Evolutionary conservation across 2,888 invertebrate genomes (phyloP).

Genomic region (Cephus pygmeus): DNA sequence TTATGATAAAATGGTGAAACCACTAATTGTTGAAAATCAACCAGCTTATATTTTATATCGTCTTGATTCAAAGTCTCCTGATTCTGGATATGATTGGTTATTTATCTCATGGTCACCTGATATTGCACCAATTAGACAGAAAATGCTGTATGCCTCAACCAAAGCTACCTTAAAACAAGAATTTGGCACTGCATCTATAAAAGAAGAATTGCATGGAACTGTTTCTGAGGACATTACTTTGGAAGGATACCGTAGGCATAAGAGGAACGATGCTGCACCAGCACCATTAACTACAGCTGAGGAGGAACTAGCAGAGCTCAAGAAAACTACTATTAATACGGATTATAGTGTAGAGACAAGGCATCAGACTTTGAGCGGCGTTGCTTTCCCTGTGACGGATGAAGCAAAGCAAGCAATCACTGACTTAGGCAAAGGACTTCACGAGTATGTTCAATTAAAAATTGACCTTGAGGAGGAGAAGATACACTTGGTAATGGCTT

Average conservation of each 20-base stretch:
- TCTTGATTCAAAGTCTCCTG: constrained; percentile 80
- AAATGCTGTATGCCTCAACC: constrained; percentile 98
- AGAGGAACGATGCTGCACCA: constrained; percentile 82
- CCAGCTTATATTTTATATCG: constrained; percentile 90
- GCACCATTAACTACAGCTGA: constrained; percentile 91
- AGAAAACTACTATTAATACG: constrained; percentile 74
- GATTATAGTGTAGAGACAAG: constrained; percentile 85
- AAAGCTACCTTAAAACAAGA: constrained; percentile 96
- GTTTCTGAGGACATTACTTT: constrained; percentile 83
- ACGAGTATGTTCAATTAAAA: constrained; percentile 91
- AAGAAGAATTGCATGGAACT: constrained; percentile 94
- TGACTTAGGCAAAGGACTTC: constrained; percentile 78
- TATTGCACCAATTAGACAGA: constrained; percentile 87
- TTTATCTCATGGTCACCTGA: constrained; percentile 96
- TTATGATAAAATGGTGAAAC: constrained; percentile 80
- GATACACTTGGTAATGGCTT: constrained; percentile 84
- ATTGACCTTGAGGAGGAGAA: constrained; percentile 90
- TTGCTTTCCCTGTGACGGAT: constrained; percentile 89
- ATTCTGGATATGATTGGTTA: constrained; percentile 90
- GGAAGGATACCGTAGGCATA: constrained; percentile 83
- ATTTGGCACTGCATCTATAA: constrained; percentile 94
- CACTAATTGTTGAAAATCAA: constrained; percentile 79
- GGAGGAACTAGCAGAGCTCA: constrained; percentile 84
- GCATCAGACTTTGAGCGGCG: constrained; percentile 90
- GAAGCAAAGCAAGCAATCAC: constrained; percentile 81